phyloP scores from a whole-genome alignment of 2,888 invertebrate species.

The Rhorus exstirpatorius region DNA sequence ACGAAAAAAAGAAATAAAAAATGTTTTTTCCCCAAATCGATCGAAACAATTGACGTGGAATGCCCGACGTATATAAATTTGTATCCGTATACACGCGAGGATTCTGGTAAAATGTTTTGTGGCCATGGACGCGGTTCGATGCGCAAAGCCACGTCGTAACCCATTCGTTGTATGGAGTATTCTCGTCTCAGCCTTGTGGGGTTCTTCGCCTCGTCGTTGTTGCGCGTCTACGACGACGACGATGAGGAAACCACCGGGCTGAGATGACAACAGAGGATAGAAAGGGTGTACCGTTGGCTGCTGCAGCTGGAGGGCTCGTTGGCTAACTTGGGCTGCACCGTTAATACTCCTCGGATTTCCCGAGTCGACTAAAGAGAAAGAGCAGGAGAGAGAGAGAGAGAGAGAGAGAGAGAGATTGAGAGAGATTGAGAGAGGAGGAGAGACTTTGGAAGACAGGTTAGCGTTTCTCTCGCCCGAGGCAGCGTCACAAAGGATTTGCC shows the following conservation, averaged over 20 bases:
- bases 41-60: no score
- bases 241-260: constrained; percentile 15
- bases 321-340: constrained; percentile 45
- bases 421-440: constrained; percentile 15
- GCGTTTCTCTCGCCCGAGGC: constrained; percentile 58
- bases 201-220: constrained; percentile 17
- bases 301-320: constrained; percentile 55
- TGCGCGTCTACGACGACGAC: not conserved
- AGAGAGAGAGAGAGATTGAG: not conserved
- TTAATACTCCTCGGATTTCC: constrained; percentile 51
- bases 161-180: constrained; percentile 1
- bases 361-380: constrained; percentile 19
- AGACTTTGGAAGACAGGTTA: constrained; percentile 59
- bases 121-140: constrained; percentile 9
- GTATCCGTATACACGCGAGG: not conserved
- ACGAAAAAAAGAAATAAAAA: no score
- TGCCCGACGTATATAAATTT: no score
- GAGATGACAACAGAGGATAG: constrained; percentile 27
- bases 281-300: constrained; percentile 41
- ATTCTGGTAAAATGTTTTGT: constrained; percentile 10
- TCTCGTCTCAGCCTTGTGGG: constrained; percentile 9
- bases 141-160: not conserved
- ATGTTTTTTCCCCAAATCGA: no score
- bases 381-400: constrained; percentile 3
- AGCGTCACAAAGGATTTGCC: constrained; percentile 64